Conservation (phyloP, 2,113 vertebrate species). For the Chionis minor region DNA sequence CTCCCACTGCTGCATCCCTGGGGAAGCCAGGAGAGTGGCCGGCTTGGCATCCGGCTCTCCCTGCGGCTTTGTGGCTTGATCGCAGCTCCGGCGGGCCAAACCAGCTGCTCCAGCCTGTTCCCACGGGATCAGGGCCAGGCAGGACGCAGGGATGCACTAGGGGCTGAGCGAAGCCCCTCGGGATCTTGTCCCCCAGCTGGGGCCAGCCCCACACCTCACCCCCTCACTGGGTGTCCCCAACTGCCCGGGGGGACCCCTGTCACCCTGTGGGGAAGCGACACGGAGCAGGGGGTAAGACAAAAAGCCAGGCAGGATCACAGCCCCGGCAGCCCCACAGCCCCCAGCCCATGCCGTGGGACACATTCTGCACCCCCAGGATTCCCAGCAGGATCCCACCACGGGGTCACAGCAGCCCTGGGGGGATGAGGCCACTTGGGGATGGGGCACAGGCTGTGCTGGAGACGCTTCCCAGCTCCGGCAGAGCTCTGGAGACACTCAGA, state of each 20-base stretch:
- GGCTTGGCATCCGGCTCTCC: neutral
- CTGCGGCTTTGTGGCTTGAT: neutral
- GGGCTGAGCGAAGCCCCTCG: neutral
- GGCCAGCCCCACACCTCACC: neutral
- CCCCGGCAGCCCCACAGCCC: rapidly evolving
- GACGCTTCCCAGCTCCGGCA: neutral
- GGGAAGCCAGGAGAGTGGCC: neutral
- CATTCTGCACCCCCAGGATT: neutral
- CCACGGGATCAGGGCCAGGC: neutral
- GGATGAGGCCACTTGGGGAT: rapidly evolving
- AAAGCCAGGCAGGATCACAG: rapidly evolving
- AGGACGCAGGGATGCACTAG: neutral
- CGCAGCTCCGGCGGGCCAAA: neutral
- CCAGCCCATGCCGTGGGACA: neutral
- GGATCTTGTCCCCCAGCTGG: neutral
- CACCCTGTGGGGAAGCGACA: neutral
- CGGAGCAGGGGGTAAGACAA: neutral
- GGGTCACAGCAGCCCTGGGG: rapidly evolving
- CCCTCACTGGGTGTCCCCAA: neutral
- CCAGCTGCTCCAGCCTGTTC: neutral
- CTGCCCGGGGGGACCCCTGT: too few relatives aligned
- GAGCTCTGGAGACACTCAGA: neutral
- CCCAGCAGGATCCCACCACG: rapidly evolving
- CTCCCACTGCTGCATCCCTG: rapidly evolving
- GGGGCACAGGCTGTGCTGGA: neutral